Evolutionary conservation across 2,797 vertebrate species (phyloP), one percentile per base, ranked within the genome.

Genomic region (Brachyalestes nurse): DNA sequence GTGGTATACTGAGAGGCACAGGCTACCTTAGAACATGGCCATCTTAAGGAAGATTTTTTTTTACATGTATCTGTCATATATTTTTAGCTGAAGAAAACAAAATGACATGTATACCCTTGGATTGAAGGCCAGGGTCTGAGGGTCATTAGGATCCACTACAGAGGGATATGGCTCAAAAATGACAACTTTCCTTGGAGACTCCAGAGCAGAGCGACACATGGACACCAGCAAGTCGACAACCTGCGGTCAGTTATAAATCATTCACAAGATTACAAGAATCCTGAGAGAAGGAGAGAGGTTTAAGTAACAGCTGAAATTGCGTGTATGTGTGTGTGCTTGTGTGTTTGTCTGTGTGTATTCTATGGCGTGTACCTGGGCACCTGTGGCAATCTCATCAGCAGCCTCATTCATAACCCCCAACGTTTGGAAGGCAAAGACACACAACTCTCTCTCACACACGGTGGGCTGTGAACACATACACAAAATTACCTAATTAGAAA

Each of bases 101-200:
- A 47, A 69, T 47, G 38, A 19, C 0, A 4, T 12, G 66, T 92
- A 84, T 91, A 96, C 96, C 90, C 95, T 92, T 58, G 96, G 96
- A 86, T 96, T 96, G 90, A 96, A 96, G 92, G 96, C 96, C 91
- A 96, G 89, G 87, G 94, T 92, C 91, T 96, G 95, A 85, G 94
- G 87, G 86, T 96, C 95, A 55, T 93, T 95, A 51, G 96, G 96
- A 87, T 96, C 96, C 74, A 96, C 95, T 88, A 96, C 96, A 77
- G 96, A 96, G 83, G 96, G 96, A 91, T 96, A 96, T 92, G 96
- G 96, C 94, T 96, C 95, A 87, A 96, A 96, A 92, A 96, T 96
- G 71, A 96, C 94, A 64, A 95, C 95, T 90, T 96, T 96, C 84
- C 96, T 95, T 53, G 95, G 96, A 79, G 96, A 96, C 84, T 96